Evolutionary conservation across 2,113 vertebrate genomes (phyloP).

Genomic region (Taurulus bubalis): DNA sequence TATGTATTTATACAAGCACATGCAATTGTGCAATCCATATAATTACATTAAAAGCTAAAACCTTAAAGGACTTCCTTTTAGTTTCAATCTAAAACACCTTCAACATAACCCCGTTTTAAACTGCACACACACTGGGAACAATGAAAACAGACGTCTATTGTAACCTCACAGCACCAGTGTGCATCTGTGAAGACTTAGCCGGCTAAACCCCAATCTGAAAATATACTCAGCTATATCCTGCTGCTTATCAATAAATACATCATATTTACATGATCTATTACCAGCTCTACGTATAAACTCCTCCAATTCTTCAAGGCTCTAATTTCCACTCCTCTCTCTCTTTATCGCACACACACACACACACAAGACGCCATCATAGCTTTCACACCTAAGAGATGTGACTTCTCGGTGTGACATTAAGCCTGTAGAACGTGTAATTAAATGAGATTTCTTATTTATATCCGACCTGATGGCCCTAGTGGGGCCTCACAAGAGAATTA

Average conservation of each 20-base stretch:
- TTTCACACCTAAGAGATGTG: slow-evolving; percentile 52
- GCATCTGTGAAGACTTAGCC: slow-evolving; percentile 13
- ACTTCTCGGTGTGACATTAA: slow-evolving; percentile 51
- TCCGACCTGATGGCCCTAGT: slow-evolving; percentile 51
- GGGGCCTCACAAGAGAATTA: slow-evolving; percentile 33
- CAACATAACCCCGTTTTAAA: not conserved
- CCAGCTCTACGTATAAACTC: slow-evolving; percentile 61
- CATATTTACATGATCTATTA: slow-evolving; percentile 47
- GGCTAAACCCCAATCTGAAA: slow-evolving; percentile 5
- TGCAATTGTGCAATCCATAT: not conserved
- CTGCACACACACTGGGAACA: not conserved
- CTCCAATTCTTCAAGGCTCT: slow-evolving; percentile 53
- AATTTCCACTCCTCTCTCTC: slow-evolving; percentile 42
- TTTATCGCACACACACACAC: not conserved
- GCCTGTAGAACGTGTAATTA: slow-evolving; percentile 61
- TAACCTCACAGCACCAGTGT: not conserved
- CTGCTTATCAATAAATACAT: slow-evolving; percentile 52
- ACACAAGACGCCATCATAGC: slow-evolving; percentile 4
- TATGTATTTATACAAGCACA: not conserved
- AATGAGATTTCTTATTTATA: slow-evolving; percentile 73
- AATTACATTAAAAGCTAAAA: not conserved
- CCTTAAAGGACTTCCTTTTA: not conserved
- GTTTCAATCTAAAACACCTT: not conserved
- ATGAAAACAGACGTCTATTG: not conserved
- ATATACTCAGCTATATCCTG: not conserved